Evolutionary conservation across 1,140 invertebrate species (phyloP).

Genomic region (Drosophila aff.): DNA sequence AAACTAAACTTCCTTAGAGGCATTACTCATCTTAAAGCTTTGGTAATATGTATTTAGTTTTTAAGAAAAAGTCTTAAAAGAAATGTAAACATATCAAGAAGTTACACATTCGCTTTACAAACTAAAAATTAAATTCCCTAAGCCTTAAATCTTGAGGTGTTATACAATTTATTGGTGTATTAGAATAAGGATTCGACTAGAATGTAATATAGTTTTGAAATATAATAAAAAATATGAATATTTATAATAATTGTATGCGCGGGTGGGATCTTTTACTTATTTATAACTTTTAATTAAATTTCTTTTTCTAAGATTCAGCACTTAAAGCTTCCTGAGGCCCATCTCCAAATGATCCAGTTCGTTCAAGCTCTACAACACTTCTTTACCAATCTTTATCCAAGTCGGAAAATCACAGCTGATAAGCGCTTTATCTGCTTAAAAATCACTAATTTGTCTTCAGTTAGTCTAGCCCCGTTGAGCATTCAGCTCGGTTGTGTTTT

Average conservation of each 20-base stretch:
- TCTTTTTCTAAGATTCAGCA: background rate
- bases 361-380: background rate
- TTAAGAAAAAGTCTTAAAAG: slow-evolving; percentile 12
- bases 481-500: background rate
- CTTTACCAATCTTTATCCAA: background rate
- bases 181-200: background rate
- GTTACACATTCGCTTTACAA: background rate
- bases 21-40: background rate
- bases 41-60: slow-evolving; percentile 1
- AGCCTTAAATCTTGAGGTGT: background rate
- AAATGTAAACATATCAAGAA: slow-evolving; percentile 31
- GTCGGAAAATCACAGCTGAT: background rate
- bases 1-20: no score
- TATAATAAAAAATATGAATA: slow-evolving; percentile 35
- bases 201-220: slow-evolving; percentile 38
- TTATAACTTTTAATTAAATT: background rate
- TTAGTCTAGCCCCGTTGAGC: background rate
- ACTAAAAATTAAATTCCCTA: background rate
- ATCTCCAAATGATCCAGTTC: background rate
- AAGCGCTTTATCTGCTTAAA: background rate
- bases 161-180: slow-evolving; percentile 6
- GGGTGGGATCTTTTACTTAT: background rate
- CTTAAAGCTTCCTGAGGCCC: no score
- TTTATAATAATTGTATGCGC: background rate
- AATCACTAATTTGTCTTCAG: background rate